phyloP scores from a whole-genome alignment of 1,140 invertebrate genomes.

The Sitodiplosis mosellana region DNA sequence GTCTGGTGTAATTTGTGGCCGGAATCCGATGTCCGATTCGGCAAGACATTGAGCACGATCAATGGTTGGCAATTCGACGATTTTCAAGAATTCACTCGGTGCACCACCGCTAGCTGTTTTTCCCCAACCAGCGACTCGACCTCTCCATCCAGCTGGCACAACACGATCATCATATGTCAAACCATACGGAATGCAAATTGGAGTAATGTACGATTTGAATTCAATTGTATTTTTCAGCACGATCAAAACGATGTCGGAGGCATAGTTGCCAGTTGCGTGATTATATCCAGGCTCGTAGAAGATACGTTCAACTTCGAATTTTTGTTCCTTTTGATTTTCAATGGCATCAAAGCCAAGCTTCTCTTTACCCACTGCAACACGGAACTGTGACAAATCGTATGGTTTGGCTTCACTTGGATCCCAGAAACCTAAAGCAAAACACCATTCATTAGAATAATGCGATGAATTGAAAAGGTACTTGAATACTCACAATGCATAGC shows the following conservation, averaged over 20 bases:
- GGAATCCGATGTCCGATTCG: slow-evolving; percentile 1
- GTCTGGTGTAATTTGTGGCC: slow-evolving; percentile 4
- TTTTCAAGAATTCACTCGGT: slow-evolving; percentile 3
- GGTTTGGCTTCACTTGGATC: slow-evolving; percentile 8
- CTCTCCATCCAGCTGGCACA: background rate
- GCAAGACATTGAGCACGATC: slow-evolving; percentile 2
- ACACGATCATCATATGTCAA: background rate
- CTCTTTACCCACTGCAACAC: slow-evolving; percentile 13
- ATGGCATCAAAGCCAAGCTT: slow-evolving; percentile 5
- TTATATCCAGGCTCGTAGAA: slow-evolving; percentile 1
- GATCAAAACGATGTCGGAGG: background rate
- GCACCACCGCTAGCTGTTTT: slow-evolving; percentile 1
- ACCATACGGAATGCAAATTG: background rate
- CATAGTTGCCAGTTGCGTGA: background rate
- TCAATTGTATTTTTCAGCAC: background rate
- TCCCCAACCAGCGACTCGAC: slow-evolving; percentile 9
- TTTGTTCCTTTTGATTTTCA: background rate
- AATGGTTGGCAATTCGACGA: slow-evolving; percentile 4
- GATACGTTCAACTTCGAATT: slow-evolving; percentile 1
- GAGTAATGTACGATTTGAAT: background rate
- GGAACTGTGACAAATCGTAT: slow-evolving; percentile 6
- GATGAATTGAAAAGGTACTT: too few species aligned
- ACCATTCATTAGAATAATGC: too few species aligned
- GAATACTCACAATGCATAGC: slow-evolving; percentile 12
- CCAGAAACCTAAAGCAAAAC: slow-evolving; percentile 8